phyloP scores from a whole-genome alignment of 2,797 vertebrate genomes.

The Spinus olivaceus region DNA sequence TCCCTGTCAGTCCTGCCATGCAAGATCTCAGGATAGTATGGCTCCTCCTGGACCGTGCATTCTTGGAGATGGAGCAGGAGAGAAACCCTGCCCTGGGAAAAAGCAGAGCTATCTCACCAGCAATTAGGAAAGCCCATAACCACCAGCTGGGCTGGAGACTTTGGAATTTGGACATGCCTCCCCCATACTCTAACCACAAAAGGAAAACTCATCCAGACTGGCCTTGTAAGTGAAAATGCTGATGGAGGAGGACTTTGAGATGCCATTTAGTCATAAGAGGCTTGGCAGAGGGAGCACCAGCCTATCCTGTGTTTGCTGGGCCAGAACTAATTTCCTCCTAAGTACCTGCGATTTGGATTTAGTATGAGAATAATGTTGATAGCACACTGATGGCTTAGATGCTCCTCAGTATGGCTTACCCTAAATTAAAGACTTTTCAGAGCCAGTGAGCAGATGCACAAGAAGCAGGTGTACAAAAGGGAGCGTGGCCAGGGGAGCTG shows the following conservation, averaged over 20 bases:
- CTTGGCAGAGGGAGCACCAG: not conserved
- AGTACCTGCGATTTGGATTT: not conserved
- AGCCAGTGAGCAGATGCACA: not conserved
- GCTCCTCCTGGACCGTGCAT: not conserved
- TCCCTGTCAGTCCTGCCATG: not conserved
- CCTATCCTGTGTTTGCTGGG: not conserved
- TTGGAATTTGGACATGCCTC: not conserved
- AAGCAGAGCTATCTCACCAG: not conserved
- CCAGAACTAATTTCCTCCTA: not conserved
- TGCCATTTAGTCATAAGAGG: not conserved
- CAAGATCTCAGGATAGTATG: not conserved
- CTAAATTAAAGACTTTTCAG: not conserved
- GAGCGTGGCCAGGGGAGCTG: not conserved
- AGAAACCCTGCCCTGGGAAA: not conserved
- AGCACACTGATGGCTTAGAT: not conserved
- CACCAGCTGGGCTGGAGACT: not conserved
- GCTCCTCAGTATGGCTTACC: not conserved
- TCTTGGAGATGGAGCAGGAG: not conserved
- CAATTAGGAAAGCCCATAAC: not conserved
- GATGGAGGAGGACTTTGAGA: not conserved
- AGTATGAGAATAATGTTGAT: not conserved
- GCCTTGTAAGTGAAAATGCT: not conserved
- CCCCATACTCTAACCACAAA: not conserved
- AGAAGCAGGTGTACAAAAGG: not conserved
- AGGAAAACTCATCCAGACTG: not conserved